Evolutionary conservation across 2,113 vertebrate genomes (phyloP), one percentile per base, ranked within the genome.

Genomic region (Gallinago jamesoni): DNA sequence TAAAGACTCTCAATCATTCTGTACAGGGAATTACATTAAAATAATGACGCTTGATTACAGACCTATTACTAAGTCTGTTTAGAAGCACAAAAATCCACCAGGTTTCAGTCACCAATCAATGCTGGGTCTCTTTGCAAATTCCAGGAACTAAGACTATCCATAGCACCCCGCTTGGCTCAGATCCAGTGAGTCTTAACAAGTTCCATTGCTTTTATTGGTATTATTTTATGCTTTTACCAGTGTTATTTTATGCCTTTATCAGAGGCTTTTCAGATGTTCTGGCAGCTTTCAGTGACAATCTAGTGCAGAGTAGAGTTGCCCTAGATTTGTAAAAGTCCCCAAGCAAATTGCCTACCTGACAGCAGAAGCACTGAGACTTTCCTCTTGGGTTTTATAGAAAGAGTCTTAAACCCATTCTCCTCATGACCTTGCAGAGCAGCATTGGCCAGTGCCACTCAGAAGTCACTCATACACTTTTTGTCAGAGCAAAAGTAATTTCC

Each of bases 1-100:
- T 60, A 92, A 84, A 91, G 48, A 20, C 13, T 78, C 64, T 90
- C 57, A 89, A 75, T 78, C 84, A 94, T 39, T 76, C 62, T 60
- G 15, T 31, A 70, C 41, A 55, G 43, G 19, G 33, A 84, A 84
- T 72, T 22, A 64, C 35, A 84, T 78, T 83, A 79, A 68, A 94
- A 76, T 75, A 84, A 87, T 56, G 47, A 59, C 14, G 92, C 4
- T 62, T 60, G 35, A 90, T 59, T 52, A 43, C 13, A 62, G 39
- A 84, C 80, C 15, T 86, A 31, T 55, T 84, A 43, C 12, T 59
- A 89, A 55, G 6, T 11, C 80, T 60, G 25, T 72, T 92, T 64
- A 84, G 56, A 92, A 67, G 7, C 47, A 59, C 2, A 4, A 31
- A 50, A 55, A 43, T n/a, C 64, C 69, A 31, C 22, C 28, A 53